Conservation (phyloP, 1,140 invertebrate genomes). For the Plodia interpunctella region DNA sequence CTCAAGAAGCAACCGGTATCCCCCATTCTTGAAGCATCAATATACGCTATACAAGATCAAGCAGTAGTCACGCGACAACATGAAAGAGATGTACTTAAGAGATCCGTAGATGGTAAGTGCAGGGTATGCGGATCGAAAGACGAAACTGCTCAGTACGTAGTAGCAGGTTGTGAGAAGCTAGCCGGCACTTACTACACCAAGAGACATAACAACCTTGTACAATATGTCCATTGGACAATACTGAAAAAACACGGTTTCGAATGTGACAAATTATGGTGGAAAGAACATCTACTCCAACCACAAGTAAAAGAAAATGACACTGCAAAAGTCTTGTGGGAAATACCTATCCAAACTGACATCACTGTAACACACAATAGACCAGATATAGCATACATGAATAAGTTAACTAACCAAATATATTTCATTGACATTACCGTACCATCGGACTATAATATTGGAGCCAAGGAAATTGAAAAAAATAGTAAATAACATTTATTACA, state of each 20-base stretch:
- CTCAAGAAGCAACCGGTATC: constrained; percentile 14
- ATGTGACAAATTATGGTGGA: constrained; percentile 4
- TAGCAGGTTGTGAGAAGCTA: constrained; percentile 16
- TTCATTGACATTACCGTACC: too few relatives aligned
- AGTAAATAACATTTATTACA: too few relatives aligned
- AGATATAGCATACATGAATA: constrained; percentile 12
- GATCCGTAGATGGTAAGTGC: constrained; percentile 12
- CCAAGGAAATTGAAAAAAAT: too few relatives aligned
- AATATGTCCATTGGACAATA: constrained; percentile 14
- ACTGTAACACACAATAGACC: constrained; percentile 8
- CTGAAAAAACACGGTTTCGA: constrained; percentile 8
- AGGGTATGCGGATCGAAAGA: constrained; percentile 14
- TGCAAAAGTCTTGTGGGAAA: constrained; percentile 20
- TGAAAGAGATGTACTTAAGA: not conserved
- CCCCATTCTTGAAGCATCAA: constrained; percentile 10
- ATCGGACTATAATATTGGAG: too few relatives aligned
- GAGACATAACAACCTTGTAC: constrained; percentile 19
- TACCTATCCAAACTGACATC: constrained; percentile 17
- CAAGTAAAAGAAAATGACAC: constrained; percentile 17
- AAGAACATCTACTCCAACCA: constrained; percentile 7
- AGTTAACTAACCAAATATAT: too few relatives aligned
- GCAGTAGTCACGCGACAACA: constrained; percentile 17
- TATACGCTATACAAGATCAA: constrained; percentile 21
- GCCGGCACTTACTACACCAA: constrained; percentile 13
- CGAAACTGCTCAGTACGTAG: constrained; percentile 15